phyloP scores from a whole-genome alignment of 1,140 invertebrate genomes.

The Drosophila pseudoananassae region DNA sequence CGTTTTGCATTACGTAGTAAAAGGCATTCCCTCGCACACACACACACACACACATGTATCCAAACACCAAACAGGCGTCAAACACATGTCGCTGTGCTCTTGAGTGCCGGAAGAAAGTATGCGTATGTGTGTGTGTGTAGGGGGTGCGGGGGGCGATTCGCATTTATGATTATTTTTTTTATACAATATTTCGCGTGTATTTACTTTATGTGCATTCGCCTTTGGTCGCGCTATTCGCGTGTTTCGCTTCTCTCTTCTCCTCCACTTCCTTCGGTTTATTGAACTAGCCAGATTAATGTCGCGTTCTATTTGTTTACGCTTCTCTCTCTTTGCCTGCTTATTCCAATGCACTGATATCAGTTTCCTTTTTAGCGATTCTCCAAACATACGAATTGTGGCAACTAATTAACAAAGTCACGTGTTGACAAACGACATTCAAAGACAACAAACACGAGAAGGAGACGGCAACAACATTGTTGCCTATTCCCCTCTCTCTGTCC shows the following conservation, averaged over 20 bases:
- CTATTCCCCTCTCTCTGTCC: constrained; percentile 28
- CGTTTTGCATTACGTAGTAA: constrained; percentile 71
- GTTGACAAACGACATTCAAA: constrained; percentile 52
- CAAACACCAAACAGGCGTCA: constrained; percentile 37
- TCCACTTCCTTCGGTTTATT: constrained; percentile 43
- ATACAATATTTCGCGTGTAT: constrained; percentile 59
- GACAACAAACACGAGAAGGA: constrained; percentile 12
- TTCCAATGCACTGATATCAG: constrained; percentile 56
- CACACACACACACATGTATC: constrained; percentile 27
- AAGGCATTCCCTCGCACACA: constrained; percentile 66
- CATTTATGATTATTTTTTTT: constrained; percentile 77
- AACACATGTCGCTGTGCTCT: constrained; percentile 58
- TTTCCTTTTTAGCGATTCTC: constrained; percentile 45
- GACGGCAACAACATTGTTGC: not conserved
- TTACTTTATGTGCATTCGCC: constrained; percentile 70
- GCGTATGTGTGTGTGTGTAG: constrained; percentile 25
- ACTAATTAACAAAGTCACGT: constrained; percentile 40
- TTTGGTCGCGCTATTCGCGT: constrained; percentile 70
- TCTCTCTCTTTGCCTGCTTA: constrained; percentile 25
- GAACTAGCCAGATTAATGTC: constrained; percentile 42
- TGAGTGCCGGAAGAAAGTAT: constrained; percentile 8
- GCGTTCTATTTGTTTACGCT: constrained; percentile 23
- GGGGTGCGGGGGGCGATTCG: not conserved
- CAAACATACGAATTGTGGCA: constrained; percentile 16
- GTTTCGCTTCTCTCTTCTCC: constrained; percentile 43